Percentiles rank a stretch among this genome's conserved stretches.
Evolutionary conservation across 2,888 invertebrate species (phyloP).

Genomic region (Pollenia labialis): DNA sequence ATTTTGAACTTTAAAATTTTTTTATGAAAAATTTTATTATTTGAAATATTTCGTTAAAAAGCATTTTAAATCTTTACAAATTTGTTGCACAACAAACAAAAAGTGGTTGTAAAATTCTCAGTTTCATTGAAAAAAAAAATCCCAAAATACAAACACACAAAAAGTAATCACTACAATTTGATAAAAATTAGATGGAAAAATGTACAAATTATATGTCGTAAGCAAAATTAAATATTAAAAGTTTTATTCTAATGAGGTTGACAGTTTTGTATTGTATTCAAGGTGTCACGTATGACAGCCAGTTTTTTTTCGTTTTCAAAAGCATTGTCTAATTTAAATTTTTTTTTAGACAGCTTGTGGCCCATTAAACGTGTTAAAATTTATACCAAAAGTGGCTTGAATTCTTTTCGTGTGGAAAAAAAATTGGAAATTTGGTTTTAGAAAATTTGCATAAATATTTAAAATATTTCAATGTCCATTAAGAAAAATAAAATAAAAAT

Average conservation of each 20-base stretch:
- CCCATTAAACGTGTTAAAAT: slow-evolving; percentile 49
- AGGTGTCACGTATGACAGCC: slow-evolving; percentile 1
- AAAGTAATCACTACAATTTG: background rate
- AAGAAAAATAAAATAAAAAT: background rate
- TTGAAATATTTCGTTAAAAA: too few relatives aligned
- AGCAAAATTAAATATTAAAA: background rate
- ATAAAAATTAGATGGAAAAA: background rate
- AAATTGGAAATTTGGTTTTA: background rate
- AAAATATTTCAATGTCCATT: slow-evolving; percentile 39
- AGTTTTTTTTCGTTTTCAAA: background rate
- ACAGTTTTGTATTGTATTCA: slow-evolving; percentile 17
- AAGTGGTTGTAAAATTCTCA: background rate
- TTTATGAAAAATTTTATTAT: too few relatives aligned
- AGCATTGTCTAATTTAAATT: slow-evolving; percentile 22
- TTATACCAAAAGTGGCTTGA: background rate
- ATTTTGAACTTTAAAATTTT: too few relatives aligned
- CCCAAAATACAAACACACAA: background rate
- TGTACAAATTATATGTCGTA: background rate
- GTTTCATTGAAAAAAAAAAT: slow-evolving; percentile 2
- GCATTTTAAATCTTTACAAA: background rate
- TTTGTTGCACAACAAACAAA: background rate
- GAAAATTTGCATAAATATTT: slow-evolving; percentile 35
- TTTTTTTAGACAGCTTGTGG: slow-evolving; percentile 20
- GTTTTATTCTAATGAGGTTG: slow-evolving; percentile 24
- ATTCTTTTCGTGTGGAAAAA: background rate